These are phyloP conservation scores for Nymphalis io DNA, from an alignment of 1,140 invertebrate genomes.

Conservation along the genomic window DNA sequence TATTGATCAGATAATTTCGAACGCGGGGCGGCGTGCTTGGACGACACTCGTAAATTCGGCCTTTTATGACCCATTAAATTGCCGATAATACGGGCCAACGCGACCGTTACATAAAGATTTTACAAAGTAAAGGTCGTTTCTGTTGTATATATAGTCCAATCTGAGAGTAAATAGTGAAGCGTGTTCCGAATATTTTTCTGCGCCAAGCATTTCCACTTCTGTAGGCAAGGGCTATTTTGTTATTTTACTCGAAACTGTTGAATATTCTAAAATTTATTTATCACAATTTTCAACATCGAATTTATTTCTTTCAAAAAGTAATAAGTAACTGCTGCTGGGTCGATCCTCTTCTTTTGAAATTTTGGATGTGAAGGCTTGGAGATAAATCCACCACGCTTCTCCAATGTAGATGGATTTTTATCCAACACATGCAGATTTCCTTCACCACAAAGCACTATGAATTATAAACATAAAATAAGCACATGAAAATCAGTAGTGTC, in stretches of 20 bases:
- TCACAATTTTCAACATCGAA: too few species aligned
- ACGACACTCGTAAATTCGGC: constrained; percentile 64
- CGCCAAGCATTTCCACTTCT: background rate
- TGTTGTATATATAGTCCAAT: constrained; percentile 28
- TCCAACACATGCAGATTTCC: too few species aligned
- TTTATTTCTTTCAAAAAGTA: too few species aligned
- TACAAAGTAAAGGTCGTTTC: constrained; percentile 33
- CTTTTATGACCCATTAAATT: constrained; percentile 71
- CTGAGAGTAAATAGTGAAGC: constrained; percentile 15
- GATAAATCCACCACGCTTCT: too few species aligned
- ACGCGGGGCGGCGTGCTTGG: constrained; percentile 38
- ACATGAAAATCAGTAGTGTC: too few species aligned
- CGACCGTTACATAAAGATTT: constrained; percentile 49
- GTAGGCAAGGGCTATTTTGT: background rate
- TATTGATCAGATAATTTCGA: constrained; percentile 61
- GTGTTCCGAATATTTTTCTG: constrained; percentile 15
- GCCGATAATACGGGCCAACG: constrained; percentile 57
- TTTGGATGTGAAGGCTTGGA: too few species aligned
- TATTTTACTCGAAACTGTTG: background rate
- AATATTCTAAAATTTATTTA: too few species aligned
- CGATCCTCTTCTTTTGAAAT: too few species aligned
- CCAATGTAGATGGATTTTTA: too few species aligned
- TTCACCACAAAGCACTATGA: too few species aligned
- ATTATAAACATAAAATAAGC: too few species aligned
- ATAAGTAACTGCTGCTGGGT: too few species aligned